phyloP scores from a whole-genome alignment of 2,113 vertebrate genomes.

The Pteropus alecto region DNA sequence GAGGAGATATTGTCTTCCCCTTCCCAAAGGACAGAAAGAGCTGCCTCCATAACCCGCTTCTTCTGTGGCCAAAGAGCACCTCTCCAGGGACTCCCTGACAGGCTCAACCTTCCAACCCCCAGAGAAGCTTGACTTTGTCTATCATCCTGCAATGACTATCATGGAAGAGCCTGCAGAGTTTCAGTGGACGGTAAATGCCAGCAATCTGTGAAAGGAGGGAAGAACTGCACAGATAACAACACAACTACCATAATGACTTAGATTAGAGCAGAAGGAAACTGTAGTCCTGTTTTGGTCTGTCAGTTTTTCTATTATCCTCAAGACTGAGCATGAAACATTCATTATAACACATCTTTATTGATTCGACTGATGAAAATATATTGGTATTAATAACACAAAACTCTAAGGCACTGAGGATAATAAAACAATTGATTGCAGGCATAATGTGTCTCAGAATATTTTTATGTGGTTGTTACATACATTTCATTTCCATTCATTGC shows the following conservation, averaged over 20 bases:
- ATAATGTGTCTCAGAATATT: slow-evolving; percentile 67
- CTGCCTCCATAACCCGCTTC: background rate
- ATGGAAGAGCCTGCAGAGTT: background rate
- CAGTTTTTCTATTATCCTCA: slow-evolving; percentile 73
- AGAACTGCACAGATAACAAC: background rate
- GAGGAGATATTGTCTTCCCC: background rate
- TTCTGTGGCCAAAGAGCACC: background rate
- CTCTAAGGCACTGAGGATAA: slow-evolving; percentile 70
- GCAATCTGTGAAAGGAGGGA: background rate
- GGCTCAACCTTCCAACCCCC: background rate
- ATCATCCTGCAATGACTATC: background rate
- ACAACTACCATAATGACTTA: background rate
- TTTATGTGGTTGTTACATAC: slow-evolving; percentile 71
- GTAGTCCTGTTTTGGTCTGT: slow-evolving; percentile 41
- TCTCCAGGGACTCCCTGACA: background rate
- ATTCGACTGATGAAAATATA: slow-evolving; percentile 79
- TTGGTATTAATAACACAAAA: slow-evolving; percentile 75
- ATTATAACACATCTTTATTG: slow-evolving; percentile 76
- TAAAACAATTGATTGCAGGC: slow-evolving; percentile 77
- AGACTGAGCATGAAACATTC: slow-evolving; percentile 74
- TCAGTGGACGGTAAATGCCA: background rate
- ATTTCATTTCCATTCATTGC: slow-evolving; percentile 79
- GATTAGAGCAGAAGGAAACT: slow-evolving; percentile 14
- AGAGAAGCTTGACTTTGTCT: background rate
- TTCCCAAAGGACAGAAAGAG: background rate